phyloP scores from a whole-genome alignment of 2,888 invertebrate genomes.

The Germaria angustata region DNA sequence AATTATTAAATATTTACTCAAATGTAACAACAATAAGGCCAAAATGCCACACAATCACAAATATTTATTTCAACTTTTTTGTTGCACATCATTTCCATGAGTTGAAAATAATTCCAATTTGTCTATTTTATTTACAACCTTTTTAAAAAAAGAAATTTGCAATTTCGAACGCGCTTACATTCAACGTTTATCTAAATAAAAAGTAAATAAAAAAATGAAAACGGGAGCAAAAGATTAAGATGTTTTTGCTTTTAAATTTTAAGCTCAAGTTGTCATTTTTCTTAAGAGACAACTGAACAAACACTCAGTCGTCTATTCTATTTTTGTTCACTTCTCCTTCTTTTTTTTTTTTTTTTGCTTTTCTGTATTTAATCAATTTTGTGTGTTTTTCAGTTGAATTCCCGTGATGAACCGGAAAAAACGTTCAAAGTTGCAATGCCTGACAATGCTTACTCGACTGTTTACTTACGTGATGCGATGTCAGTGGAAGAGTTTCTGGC shows the following conservation, averaged over 20 bases:
- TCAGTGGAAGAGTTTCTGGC: constrained; percentile 97
- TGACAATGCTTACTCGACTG: constrained; percentile 90
- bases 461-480: constrained; percentile 94
- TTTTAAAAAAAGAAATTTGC: not conserved
- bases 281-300: not conserved
- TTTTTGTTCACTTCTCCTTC: not conserved
- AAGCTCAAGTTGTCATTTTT: constrained; percentile 29
- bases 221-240: constrained; percentile 18
- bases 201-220: no score
- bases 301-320: not conserved
- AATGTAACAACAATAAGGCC: not conserved
- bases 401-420: constrained; percentile 92
- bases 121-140: constrained; percentile 5
- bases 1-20: not conserved
- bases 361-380: constrained; percentile 38
- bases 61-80: not conserved
- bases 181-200: not conserved
- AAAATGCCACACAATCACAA: not conserved
- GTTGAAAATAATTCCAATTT: not conserved
- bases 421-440: constrained; percentile 94
- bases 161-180: not conserved
- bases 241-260: constrained; percentile 1
- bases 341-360: constrained; percentile 2
- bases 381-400: constrained; percentile 85
- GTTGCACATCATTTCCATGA: not conserved